Evolutionary conservation across 2,888 invertebrate genomes (phyloP), one percentile per base, ranked within the genome.

Genomic region (Allygus modestus): DNA sequence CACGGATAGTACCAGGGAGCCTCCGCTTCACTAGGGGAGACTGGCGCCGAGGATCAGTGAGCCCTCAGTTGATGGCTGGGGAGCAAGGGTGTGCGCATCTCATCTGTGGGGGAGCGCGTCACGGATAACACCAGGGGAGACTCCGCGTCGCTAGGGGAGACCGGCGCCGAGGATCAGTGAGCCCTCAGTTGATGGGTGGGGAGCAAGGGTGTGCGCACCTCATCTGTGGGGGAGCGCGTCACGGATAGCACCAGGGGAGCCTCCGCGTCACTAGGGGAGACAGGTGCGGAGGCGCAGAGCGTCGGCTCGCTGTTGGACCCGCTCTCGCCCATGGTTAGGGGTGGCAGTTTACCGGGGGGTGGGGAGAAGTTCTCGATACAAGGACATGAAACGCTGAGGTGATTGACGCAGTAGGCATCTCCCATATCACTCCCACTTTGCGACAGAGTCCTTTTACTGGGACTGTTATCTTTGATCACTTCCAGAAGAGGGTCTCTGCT

Each of bases 361-460:
- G 73, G 65, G 23, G 86, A 84, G 23, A 92, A 88, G 87, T 92
- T 91, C 89, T 95, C 95, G 83, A 95, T 95, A 89, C 95, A 95
- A 0, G 95, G 95, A 88, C 95, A 95, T 5, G 95, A 95, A 28
- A 94, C 93, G 88, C 94, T 94, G 58, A 89, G 81, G 65, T 88
- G 87, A 17, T 86, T 71, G 37, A 88, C 87, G 82, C 87, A 87
- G 58, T 86, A 85, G 20, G 86, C 82, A 33, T 87, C 87, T 69
- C 83, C 85, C 7, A 58, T 84, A 15, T 86, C 86, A 41, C 83
- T 84, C 65, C 31, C 65, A 41, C 85, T 85, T 33, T 85, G 83
- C 1, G 87, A 85, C 81, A 17, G 85, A 77, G 73, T 87, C 85
- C 84, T 86, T 84, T 82, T 87, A 75, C 77, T 86, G 0, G 93